These are phyloP conservation scores for Trogon surrucura DNA, from an alignment of 2,113 vertebrate genomes.

Conservation along the genomic window DNA sequence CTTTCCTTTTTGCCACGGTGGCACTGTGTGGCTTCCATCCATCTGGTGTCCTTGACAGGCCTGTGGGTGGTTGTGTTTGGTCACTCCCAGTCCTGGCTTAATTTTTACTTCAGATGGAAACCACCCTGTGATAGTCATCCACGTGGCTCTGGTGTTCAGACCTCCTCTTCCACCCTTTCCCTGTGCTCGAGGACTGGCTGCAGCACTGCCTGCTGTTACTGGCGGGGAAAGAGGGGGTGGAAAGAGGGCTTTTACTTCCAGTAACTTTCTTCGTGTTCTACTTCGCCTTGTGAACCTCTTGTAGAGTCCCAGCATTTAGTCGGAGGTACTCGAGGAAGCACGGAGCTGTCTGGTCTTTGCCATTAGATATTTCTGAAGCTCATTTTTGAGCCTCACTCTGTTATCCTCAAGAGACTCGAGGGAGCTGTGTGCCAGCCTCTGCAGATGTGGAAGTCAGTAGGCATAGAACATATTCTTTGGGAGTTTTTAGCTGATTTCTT, in stretches of 20 bases:
- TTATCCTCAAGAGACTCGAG: not conserved
- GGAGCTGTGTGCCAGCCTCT: not conserved
- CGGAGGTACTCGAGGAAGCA: not conserved
- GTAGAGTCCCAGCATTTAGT: not conserved
- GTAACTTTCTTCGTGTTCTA: not conserved
- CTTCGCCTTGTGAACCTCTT: not conserved
- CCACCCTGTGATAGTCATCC: not conserved
- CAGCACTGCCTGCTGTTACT: not conserved
- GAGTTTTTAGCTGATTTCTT: not conserved
- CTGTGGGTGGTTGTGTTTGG: not conserved
- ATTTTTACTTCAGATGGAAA: not conserved
- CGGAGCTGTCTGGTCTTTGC: not conserved
- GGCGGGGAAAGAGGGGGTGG: not conserved
- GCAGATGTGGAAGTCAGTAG: not conserved
- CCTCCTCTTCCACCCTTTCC: not conserved
- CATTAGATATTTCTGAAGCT: not conserved
- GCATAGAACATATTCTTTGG: too few species aligned
- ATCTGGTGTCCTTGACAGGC: not conserved
- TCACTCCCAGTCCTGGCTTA: not conserved
- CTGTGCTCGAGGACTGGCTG: not conserved
- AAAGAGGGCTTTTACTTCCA: not conserved
- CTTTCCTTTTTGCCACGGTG: not conserved
- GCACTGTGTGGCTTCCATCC: not conserved
- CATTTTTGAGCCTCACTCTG: not conserved
- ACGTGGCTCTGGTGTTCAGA: not conserved